phyloP scores from a whole-genome alignment of 1,140 invertebrate genomes.

The Proales similis region DNA sequence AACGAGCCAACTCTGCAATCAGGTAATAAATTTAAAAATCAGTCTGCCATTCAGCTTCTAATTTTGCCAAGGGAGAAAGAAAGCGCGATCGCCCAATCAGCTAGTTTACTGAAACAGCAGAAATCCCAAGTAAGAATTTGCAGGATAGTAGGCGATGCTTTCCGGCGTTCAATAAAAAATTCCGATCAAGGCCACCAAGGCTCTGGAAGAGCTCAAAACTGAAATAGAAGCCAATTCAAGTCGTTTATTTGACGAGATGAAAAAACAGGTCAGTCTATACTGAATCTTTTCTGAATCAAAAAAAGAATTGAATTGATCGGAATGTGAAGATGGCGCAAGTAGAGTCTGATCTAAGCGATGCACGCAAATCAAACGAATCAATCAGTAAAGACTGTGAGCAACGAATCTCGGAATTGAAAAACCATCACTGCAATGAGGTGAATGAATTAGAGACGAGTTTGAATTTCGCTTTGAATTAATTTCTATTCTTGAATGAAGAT shows the following conservation, averaged over 20 bases:
- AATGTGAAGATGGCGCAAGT: too few species aligned
- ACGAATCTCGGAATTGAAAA: too few species aligned
- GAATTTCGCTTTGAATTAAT: too few species aligned
- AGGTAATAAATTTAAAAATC: too few species aligned
- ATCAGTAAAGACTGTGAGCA: too few species aligned
- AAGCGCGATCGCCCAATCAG: not conserved
- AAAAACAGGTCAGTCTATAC: slow-evolving; percentile 44
- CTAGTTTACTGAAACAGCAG: slow-evolving; percentile 29
- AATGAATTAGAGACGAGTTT: too few species aligned
- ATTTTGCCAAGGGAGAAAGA: slow-evolving; percentile 46
- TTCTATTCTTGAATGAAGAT: too few species aligned
- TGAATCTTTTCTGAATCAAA: not conserved
- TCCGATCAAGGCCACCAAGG: slow-evolving; percentile 44
- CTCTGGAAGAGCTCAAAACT: slow-evolving; percentile 48
- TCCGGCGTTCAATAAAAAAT: slow-evolving; percentile 44
- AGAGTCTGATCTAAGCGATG: too few species aligned
- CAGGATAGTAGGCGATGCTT: slow-evolving; percentile 42
- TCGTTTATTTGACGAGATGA: slow-evolving; percentile 50
- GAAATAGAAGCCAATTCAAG: slow-evolving; percentile 50
- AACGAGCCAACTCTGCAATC: too few species aligned
- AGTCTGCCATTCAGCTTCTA: not conserved
- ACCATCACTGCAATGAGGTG: too few species aligned
- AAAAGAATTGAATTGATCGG: not conserved
- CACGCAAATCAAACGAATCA: too few species aligned
- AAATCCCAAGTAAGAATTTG: not conserved